Evolutionary conservation across 2,888 invertebrate species (phyloP).

Genomic region (Pristionchus entomophagus): DNA sequence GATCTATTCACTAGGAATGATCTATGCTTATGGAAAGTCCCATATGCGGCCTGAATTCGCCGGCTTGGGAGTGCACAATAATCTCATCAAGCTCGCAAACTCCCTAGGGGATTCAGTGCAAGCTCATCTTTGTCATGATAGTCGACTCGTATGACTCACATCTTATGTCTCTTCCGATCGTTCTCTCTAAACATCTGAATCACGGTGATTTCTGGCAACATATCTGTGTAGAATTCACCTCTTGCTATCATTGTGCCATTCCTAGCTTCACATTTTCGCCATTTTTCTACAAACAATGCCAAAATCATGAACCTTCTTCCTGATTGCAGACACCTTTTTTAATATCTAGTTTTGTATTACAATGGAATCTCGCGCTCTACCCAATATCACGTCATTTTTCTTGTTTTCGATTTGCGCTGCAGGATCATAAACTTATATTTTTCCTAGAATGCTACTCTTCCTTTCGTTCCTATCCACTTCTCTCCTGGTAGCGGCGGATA

Average conservation of each 20-base stretch:
- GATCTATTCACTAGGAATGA: too few species aligned
- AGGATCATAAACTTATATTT: too few species aligned
- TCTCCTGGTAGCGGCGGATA: not conserved
- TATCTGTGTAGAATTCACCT: not conserved
- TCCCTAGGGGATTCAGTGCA: not conserved
- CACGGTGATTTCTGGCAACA: not conserved
- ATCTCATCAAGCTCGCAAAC: not conserved
- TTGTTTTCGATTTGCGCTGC: too few species aligned
- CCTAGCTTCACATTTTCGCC: too few species aligned
- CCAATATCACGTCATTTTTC: too few species aligned
- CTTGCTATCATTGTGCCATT: too few species aligned
- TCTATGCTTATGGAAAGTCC: too few species aligned
- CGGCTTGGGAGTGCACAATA: not conserved
- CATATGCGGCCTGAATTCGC: not conserved
- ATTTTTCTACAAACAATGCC: too few species aligned
- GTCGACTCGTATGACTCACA: not conserved
- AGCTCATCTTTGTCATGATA: constrained; percentile 29
- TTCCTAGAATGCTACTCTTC: not conserved
- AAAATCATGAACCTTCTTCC: too few species aligned
- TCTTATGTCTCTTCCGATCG: not conserved
- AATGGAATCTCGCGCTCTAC: too few species aligned
- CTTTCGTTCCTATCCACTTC: not conserved
- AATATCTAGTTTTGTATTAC: too few species aligned
- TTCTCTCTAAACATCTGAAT: not conserved
- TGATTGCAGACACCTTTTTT: too few species aligned